phyloP scores from a whole-genome alignment of 2,113 vertebrate species.

The Nibea albiflora region DNA sequence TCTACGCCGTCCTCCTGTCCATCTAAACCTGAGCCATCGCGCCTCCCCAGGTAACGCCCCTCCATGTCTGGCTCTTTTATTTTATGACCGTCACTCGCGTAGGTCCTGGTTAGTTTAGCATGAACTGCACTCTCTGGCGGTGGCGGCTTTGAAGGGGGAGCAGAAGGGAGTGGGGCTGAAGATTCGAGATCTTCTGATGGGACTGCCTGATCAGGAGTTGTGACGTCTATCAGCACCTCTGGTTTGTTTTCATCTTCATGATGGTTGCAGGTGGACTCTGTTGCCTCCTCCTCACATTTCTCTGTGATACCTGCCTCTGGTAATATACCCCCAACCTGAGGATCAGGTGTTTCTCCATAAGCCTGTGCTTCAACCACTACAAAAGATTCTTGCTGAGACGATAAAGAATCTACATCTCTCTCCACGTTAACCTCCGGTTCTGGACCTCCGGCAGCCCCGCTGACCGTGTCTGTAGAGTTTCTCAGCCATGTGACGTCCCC shows the following conservation, averaged over 20 bases:
- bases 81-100: slow-evolving; percentile 85
- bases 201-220: slow-evolving; percentile 18
- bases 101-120: slow-evolving; percentile 82
- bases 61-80: slow-evolving; percentile 94
- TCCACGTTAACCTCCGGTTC: slow-evolving; percentile 7
- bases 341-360: slow-evolving; percentile 1
- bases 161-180: slow-evolving; percentile 17
- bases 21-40: slow-evolving; percentile 77
- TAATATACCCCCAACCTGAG: neutral
- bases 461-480: slow-evolving; percentile 16
- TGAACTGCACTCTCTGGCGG: slow-evolving; percentile 54
- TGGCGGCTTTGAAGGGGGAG: slow-evolving; percentile 24
- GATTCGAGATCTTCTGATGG: slow-evolving; percentile 20
- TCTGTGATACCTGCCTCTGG: slow-evolving; percentile 46
- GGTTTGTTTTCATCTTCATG: slow-evolving; percentile 16
- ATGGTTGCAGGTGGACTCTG: slow-evolving; percentile 17
- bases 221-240: slow-evolving; percentile 19
- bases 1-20: slow-evolving; percentile 88
- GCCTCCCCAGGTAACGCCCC: slow-evolving; percentile 92
- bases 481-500: slow-evolving; percentile 60
- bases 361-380: slow-evolving; percentile 10
- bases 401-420: slow-evolving; percentile 26
- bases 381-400: slow-evolving; percentile 27
- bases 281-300: slow-evolving; percentile 30
- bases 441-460: neutral